Percentiles rank a stretch among this genome's conserved stretches.
Conservation (phyloP, 2,113 vertebrate genomes). For the Pelodiscus sinensis region DNA sequence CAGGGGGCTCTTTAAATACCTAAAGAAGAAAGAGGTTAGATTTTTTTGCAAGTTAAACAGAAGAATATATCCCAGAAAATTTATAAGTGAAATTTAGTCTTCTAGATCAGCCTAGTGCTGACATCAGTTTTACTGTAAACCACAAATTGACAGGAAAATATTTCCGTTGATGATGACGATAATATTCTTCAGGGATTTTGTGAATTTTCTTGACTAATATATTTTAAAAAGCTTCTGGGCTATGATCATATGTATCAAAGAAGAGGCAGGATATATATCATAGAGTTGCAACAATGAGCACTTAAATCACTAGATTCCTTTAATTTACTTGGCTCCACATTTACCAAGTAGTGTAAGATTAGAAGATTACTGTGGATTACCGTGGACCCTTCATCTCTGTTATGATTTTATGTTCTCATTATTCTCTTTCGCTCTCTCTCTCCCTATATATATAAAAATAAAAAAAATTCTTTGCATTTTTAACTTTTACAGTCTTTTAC, state of each 20-base stretch:
- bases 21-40: neutral
- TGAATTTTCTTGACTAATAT: neutral
- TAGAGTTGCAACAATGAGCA: neutral
- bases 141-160: no score
- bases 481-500: neutral
- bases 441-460: neutral
- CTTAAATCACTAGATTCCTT: neutral
- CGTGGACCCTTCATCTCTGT: neutral
- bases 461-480: neutral
- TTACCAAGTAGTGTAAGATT: neutral
- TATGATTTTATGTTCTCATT: neutral
- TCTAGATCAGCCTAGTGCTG: neutral
- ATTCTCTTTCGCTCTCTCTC: neutral
- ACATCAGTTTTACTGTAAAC: no score
- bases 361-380: neutral
- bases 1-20: neutral
- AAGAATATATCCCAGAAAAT: neutral
- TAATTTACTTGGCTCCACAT: neutral
- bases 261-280: neutral
- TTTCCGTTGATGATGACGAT: no score
- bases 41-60: neutral
- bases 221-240: neutral
- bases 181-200: neutral
- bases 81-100: accelerated
- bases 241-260: neutral